These are phyloP conservation scores for Trachymyrmex septentrionalis DNA, from an alignment of 1,140 invertebrate genomes.

Conservation along the genomic window DNA sequence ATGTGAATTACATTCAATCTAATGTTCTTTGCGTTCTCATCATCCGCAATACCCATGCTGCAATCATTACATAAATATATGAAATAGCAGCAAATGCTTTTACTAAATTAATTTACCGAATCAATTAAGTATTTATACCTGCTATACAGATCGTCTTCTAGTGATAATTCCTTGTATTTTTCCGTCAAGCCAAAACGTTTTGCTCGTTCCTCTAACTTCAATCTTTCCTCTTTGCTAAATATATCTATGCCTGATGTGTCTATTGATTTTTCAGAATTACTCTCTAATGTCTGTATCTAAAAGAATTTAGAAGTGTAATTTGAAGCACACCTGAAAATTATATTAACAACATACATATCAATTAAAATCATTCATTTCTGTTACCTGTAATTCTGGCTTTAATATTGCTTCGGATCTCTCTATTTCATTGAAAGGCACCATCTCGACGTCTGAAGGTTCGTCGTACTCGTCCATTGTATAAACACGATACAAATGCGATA, in stretches of 20 bases:
- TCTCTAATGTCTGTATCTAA: conserved; percentile 55
- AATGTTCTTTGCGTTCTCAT: conserved; percentile 87
- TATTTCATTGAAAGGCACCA: conserved; percentile 42
- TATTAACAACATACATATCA: neutral
- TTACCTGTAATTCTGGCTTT: conserved; percentile 39
- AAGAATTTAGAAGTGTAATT: conserved; percentile 18
- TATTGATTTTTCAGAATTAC: conserved; percentile 83
- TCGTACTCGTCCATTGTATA: conserved; percentile 57
- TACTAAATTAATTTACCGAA: neutral
- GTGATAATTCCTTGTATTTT: conserved; percentile 86
- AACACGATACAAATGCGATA: neutral
- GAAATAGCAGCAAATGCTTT: neutral
- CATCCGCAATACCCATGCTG: conserved; percentile 89
- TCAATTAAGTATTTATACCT: conserved; percentile 81
- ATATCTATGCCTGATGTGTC: conserved; percentile 88
- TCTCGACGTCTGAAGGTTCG: conserved; percentile 65
- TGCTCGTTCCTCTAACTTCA: conserved; percentile 90
- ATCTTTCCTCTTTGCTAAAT: conserved; percentile 89
- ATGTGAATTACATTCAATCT: conserved; percentile 92
- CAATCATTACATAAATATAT: conserved; percentile 47
- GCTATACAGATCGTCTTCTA: conserved; percentile 89
- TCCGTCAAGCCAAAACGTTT: conserved; percentile 90
- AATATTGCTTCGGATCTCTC: conserved; percentile 4
- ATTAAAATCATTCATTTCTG: neutral
- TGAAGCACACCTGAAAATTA: neutral